phyloP scores from a whole-genome alignment of 2,888 invertebrate species.

The Frankliniella intonsa region DNA sequence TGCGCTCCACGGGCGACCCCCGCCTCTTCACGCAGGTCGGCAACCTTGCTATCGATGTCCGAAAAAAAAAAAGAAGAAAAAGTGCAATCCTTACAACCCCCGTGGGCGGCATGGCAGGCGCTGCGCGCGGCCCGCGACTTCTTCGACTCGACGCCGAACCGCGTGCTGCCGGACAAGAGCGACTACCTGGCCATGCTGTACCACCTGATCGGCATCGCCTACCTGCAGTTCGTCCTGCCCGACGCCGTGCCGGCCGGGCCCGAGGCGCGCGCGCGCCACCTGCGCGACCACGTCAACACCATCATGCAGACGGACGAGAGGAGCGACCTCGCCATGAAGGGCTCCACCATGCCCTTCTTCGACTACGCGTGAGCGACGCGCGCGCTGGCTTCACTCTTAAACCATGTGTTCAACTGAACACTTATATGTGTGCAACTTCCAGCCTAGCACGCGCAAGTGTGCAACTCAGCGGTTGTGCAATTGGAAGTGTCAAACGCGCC shows the following conservation, averaged over 20 bases:
- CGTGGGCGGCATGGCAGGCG: not conserved
- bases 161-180: not conserved
- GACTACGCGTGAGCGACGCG: not conserved
- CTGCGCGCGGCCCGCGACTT: not conserved
- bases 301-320: constrained; percentile 43
- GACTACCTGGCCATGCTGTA: constrained; percentile 7
- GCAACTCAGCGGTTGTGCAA: too few species aligned
- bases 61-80: too few species aligned
- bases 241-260: constrained; percentile 42
- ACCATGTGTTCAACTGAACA: too few species aligned
- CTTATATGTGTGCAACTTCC: too few species aligned
- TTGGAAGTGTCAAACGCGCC: too few species aligned
- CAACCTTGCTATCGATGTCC: too few species aligned
- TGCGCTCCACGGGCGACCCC: not conserved
- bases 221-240: constrained; percentile 43
- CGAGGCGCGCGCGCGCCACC: constrained; percentile 41
- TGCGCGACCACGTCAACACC: constrained; percentile 39
- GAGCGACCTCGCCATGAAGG: constrained; percentile 41
- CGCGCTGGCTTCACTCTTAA: too few species aligned
- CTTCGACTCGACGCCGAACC: not conserved
- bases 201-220: constrained; percentile 39
- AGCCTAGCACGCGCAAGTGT: too few species aligned
- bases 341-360: constrained; percentile 35
- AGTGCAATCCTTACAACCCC: too few species aligned
- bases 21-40: not conserved